Evolutionary conservation across 2,888 invertebrate species (phyloP).

Genomic region (Tuberolachnus salignus): DNA sequence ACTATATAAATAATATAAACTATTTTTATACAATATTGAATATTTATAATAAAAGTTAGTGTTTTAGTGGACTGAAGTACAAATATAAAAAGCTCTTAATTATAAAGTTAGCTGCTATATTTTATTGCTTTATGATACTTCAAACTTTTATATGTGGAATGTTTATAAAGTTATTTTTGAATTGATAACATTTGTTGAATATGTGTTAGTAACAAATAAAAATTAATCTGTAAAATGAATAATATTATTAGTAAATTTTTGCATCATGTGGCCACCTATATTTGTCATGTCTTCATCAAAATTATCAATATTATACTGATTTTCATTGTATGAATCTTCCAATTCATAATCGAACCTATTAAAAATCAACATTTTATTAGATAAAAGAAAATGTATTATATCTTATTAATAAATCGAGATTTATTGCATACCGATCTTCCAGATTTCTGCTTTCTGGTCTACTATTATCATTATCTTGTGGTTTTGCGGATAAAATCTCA

Average conservation of each 20-base stretch:
- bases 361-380: background rate
- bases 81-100: no score
- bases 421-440: conserved; percentile 31
- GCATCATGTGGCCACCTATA: conserved; percentile 32
- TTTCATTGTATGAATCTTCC: conserved; percentile 38
- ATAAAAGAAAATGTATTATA: background rate
- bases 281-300: conserved; percentile 33
- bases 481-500: conserved; percentile 60
- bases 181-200: no score
- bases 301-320: conserved; percentile 13
- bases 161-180: no score
- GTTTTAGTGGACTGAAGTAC: no score
- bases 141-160: no score
- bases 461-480: conserved; percentile 59
- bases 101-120: no score
- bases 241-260: conserved; percentile 50
- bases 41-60: no score
- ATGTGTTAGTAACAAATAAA: background rate
- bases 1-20: no score
- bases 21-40: no score
- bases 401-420: no score
- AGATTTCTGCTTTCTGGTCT: conserved; percentile 59
- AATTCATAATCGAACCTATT: conserved; percentile 34
- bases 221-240: conserved; percentile 50
- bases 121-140: no score